Evolutionary conservation across 1,140 invertebrate species (phyloP).

Genomic region (Drosophila pruinosa): DNA sequence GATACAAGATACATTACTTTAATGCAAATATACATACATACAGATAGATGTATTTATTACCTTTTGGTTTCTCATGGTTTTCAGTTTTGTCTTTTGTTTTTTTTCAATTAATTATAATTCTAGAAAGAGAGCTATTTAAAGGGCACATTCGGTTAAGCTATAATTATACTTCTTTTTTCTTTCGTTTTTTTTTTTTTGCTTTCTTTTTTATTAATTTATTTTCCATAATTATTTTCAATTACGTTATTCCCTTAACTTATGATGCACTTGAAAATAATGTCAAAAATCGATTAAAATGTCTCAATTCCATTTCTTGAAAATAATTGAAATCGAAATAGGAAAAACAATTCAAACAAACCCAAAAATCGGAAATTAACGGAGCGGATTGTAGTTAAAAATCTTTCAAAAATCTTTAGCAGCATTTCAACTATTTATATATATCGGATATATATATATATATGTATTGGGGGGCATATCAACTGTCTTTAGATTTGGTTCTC

Average conservation of each 20-base stretch:
- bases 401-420: slow-evolving; percentile 47
- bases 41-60: slow-evolving; percentile 34
- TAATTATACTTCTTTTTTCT: slow-evolving; percentile 69
- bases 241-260: slow-evolving; percentile 57
- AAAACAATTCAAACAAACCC: slow-evolving; percentile 35
- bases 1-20: slow-evolving; percentile 62
- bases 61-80: slow-evolving; percentile 38
- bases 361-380: slow-evolving; percentile 23
- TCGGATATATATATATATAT: slow-evolving; percentile 39
- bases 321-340: background rate
- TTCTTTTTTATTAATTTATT: slow-evolving; percentile 36
- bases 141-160: slow-evolving; percentile 83
- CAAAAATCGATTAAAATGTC: slow-evolving; percentile 38
- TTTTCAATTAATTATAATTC: slow-evolving; percentile 57
- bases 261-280: slow-evolving; percentile 13
- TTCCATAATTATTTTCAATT: slow-evolving; percentile 25
- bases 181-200: slow-evolving; percentile 39
- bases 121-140: slow-evolving; percentile 83
- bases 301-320: slow-evolving; percentile 73
- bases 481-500: slow-evolving; percentile 46
- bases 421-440: slow-evolving; percentile 34
- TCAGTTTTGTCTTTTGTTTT: slow-evolving; percentile 35
- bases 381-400: slow-evolving; percentile 47
- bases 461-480: slow-evolving; percentile 50
- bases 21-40: slow-evolving; percentile 54